These are phyloP conservation scores for Pycnomerus fuliginosus DNA, from an alignment of 2,888 invertebrate genomes.

Conservation along the genomic window DNA sequence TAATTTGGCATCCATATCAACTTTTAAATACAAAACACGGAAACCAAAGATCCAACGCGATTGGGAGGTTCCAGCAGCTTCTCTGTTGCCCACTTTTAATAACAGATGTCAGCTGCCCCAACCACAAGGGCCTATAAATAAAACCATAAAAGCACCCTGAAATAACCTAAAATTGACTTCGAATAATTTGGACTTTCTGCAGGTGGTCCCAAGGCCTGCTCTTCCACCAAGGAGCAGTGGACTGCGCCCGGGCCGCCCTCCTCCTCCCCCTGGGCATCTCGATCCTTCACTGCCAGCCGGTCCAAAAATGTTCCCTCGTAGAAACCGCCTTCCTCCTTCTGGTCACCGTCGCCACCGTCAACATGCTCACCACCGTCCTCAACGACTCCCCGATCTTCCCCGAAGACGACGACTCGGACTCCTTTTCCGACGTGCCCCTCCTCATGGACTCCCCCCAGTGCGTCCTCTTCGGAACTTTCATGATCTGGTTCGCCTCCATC, in stretches of 20 bases:
- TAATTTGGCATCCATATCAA: no score
- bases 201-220: conserved; percentile 86
- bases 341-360: conserved; percentile 88
- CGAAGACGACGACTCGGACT: conserved; percentile 71
- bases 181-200: no score
- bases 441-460: conserved; percentile 87
- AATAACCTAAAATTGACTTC: no score
- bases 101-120: no score
- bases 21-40: no score
- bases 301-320: conserved; percentile 82
- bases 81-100: no score
- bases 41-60: no score
- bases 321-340: conserved; percentile 86
- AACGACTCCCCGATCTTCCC: conserved; percentile 86
- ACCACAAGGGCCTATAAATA: no score
- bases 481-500: conserved; percentile 92
- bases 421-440: conserved; percentile 57
- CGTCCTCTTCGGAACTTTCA: conserved; percentile 86
- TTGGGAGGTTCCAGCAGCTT: no score
- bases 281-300: conserved; percentile 78
- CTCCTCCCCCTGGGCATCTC: conserved; percentile 77
- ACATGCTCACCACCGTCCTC: conserved; percentile 83
- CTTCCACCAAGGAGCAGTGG: conserved; percentile 82
- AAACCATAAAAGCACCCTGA: no score
- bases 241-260: conserved; percentile 78